Percentiles rank a stretch among this genome's conserved stretches.
Conservation (phyloP, 2,797 vertebrate genomes). For the Sardinella longiceps region DNA sequence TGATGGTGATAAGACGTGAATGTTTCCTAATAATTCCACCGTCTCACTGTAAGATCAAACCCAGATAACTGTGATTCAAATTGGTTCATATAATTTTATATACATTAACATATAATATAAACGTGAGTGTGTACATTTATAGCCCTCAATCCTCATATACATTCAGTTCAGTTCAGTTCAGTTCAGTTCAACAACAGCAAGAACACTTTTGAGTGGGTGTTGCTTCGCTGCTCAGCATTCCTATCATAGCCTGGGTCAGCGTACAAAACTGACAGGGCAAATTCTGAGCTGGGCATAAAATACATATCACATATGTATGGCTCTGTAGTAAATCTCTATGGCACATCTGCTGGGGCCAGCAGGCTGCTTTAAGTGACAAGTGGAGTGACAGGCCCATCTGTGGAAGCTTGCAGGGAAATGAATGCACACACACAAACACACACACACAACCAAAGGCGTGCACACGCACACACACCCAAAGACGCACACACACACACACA, state of each 20-base stretch:
- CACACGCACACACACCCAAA: not conserved
- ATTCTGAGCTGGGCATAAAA: not conserved
- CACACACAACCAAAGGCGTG: not conserved
- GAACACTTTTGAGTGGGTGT: not conserved
- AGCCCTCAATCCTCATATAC: not conserved
- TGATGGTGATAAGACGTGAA: not conserved
- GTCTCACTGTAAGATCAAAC: not conserved
- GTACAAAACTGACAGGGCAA: not conserved
- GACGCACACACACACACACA: conserved; percentile 3
- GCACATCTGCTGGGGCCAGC: not conserved
- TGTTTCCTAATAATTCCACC: not conserved
- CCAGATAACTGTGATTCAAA: not conserved
- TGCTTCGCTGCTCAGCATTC: not conserved
- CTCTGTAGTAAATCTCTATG: conserved; percentile 8
- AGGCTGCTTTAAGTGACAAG: not conserved
- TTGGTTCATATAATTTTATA: not conserved
- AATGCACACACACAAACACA: not conserved
- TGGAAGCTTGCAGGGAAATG: not conserved
- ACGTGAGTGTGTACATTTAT: not conserved
- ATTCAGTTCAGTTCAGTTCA: not conserved
- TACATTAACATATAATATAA: too few species aligned
- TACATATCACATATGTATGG: conserved; percentile 16
- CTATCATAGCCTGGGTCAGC: not conserved
- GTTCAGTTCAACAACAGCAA: too few species aligned
- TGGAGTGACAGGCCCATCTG: conserved; percentile 20